Evolutionary conservation across 2,113 vertebrate genomes (phyloP).

Genomic region (Psilopogon haemacephalus): DNA sequence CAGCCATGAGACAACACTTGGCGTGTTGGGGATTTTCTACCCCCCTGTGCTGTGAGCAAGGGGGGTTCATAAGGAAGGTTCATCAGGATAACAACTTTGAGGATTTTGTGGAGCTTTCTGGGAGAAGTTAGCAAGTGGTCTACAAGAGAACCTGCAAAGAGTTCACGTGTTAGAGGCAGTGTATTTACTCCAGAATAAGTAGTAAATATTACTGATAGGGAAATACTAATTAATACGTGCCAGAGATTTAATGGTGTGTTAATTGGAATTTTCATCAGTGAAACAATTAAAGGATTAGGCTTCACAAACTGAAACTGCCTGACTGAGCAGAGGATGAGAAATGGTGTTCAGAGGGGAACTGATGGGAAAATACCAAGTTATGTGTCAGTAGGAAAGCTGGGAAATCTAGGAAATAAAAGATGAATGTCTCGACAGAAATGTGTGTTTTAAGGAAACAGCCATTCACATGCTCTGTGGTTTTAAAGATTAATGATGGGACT

Average conservation of each 20-base stretch:
- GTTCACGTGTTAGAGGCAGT: fast-evolving
- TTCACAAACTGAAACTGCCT: neutral
- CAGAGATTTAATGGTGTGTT: neutral
- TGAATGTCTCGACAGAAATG: constrained; percentile 26
- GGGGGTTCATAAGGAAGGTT: neutral
- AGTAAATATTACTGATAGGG: constrained; percentile 32
- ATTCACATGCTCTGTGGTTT: neutral
- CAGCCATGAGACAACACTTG: neutral
- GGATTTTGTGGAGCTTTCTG: neutral
- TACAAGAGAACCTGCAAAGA: neutral
- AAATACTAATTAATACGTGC: constrained; percentile 15
- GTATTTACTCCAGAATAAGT: constrained; percentile 16
- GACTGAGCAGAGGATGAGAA: neutral
- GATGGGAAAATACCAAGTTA: constrained; percentile 11
- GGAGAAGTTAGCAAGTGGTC: neutral
- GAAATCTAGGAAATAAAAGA: constrained; percentile 43
- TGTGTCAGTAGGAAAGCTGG: neutral
- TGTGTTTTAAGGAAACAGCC: constrained; percentile 1
- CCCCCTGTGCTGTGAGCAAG: neutral
- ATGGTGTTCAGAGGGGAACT: neutral
- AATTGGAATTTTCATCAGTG: constrained; percentile 10
- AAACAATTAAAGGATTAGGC: neutral
- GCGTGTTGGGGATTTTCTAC: neutral
- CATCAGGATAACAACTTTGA: neutral
- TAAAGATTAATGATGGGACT: neutral